Percentiles rank a stretch among this genome's conserved stretches.
These are phyloP conservation scores for Parambassis ranga DNA, from an alignment of 2,797 vertebrate species.

Conservation along the genomic window DNA sequence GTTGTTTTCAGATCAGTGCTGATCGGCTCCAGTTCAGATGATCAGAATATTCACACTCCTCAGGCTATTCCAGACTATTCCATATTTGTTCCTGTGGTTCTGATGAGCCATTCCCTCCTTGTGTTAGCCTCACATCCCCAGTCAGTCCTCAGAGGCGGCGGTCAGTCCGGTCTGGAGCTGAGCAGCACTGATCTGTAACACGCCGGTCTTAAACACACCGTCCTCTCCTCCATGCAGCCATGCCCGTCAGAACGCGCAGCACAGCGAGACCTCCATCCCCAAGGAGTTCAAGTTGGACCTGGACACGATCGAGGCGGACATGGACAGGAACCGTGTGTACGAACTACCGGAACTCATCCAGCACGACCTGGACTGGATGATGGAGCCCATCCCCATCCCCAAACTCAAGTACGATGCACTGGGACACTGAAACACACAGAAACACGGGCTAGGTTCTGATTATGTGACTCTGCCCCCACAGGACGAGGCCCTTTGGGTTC, in stretches of 20 bases:
- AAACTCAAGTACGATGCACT: slow-evolving; percentile 86
- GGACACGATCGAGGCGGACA: no score
- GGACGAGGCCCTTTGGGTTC: no score
- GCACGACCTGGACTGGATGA: slow-evolving; percentile 96
- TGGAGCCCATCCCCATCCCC: slow-evolving; percentile 95
- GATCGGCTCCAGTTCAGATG: slow-evolving; percentile 41
- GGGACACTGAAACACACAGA: neutral
- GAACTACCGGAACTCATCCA: slow-evolving; percentile 97
- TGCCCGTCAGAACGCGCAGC: slow-evolving; percentile 88
- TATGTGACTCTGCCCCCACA: no score
- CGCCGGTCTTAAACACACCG: slow-evolving; percentile 7
- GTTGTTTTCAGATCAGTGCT: slow-evolving; percentile 45
- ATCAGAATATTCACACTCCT: neutral
- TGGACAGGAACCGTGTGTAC: slow-evolving; percentile 82
- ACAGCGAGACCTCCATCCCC: slow-evolving; percentile 85
- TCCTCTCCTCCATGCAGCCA: slow-evolving; percentile 78
- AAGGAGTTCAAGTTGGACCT: slow-evolving; percentile 97
- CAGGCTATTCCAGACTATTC: no score
- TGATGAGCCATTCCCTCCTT: no score
- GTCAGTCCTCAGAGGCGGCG: neutral
- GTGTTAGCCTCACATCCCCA: no score
- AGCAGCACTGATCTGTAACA: slow-evolving; percentile 19
- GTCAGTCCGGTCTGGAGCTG: slow-evolving; percentile 28
- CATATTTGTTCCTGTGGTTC: no score
- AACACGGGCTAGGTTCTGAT: no score